These are phyloP conservation scores for Haliaeetus leucogaster DNA, from an alignment of 2,113 vertebrate species.

Conservation along the genomic window DNA sequence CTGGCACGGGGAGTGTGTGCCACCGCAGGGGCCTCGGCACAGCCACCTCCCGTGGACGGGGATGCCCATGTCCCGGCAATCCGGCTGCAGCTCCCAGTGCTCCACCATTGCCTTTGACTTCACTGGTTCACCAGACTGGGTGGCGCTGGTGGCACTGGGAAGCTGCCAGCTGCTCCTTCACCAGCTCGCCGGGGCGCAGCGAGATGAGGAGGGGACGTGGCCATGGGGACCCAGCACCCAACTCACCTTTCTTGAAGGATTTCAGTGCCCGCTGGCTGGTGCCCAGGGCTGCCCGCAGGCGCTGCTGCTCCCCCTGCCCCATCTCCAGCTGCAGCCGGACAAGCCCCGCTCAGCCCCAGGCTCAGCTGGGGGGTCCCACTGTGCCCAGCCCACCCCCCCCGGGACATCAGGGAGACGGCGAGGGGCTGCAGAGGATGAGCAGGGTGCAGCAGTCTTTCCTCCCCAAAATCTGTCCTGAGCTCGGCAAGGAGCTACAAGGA, in stretches of 20 bases:
- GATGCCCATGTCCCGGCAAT: accelerated
- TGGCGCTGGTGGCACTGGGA: not conserved
- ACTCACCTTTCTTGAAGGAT: conserved; percentile 76
- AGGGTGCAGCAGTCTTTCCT: no score
- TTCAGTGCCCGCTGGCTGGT: conserved; percentile 69
- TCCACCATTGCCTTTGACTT: not conserved
- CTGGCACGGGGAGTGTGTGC: not conserved
- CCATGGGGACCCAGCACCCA: not conserved
- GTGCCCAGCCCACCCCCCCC: not conserved
- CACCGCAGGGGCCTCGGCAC: not conserved
- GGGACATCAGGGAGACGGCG: accelerated
- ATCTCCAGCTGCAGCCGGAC: conserved; percentile 53
- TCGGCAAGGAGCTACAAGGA: not conserved
- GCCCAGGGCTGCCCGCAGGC: conserved; percentile 56
- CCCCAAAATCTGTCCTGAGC: not conserved
- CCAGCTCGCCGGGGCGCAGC: accelerated
- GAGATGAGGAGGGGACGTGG: not conserved
- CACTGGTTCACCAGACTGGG: not conserved
- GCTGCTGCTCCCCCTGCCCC: conserved; percentile 67
- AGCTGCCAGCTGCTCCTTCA: not conserved
- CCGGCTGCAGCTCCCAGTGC: not conserved
- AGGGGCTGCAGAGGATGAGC: not conserved
- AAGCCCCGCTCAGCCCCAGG: accelerated
- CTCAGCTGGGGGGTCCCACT: accelerated
- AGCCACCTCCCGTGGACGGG: not conserved